A percentile compares a stretch with the other conserved stretches of the same genome.
These are phyloP conservation scores for Teleopsis dalmanni DNA, from an alignment of 1,140 invertebrate genomes.

Conservation along the genomic window DNA sequence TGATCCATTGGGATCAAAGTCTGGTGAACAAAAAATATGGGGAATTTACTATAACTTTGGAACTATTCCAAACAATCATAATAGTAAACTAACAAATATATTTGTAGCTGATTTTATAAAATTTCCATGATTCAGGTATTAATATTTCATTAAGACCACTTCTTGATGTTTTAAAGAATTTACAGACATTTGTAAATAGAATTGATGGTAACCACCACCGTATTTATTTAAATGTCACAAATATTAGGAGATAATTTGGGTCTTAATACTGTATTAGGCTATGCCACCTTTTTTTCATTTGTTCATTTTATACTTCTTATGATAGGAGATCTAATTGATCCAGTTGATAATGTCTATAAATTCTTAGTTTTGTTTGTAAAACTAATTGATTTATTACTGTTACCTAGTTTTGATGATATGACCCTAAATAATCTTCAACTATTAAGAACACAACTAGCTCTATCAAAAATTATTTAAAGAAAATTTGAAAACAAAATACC, in stretches of 20 bases:
- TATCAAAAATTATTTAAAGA: conserved; percentile 1
- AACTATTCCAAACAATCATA: background rate
- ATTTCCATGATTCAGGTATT: background rate
- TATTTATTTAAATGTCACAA: background rate
- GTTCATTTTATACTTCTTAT: too few species aligned
- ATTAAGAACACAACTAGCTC: background rate
- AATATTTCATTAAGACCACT: background rate
- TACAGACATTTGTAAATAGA: background rate
- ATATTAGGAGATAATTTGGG: background rate
- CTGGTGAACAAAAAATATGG: background rate
- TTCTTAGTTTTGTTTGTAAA: conserved; percentile 3
- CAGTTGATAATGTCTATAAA: conserved; percentile 1
- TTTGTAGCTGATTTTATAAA: background rate
- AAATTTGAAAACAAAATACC: conserved; percentile 5
- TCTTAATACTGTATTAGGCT: background rate
- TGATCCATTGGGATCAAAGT: background rate
- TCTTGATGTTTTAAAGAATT: background rate
- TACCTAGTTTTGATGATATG: background rate
- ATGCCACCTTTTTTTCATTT: background rate
- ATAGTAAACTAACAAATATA: background rate
- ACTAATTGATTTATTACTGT: background rate
- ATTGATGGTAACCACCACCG: background rate
- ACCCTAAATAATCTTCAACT: background rate
- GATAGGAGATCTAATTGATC: conserved; percentile 3
- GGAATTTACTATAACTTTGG: background rate